These are phyloP conservation scores for Mechanitis messenoides DNA, from an alignment of 2,888 invertebrate species.

Conservation along the genomic window DNA sequence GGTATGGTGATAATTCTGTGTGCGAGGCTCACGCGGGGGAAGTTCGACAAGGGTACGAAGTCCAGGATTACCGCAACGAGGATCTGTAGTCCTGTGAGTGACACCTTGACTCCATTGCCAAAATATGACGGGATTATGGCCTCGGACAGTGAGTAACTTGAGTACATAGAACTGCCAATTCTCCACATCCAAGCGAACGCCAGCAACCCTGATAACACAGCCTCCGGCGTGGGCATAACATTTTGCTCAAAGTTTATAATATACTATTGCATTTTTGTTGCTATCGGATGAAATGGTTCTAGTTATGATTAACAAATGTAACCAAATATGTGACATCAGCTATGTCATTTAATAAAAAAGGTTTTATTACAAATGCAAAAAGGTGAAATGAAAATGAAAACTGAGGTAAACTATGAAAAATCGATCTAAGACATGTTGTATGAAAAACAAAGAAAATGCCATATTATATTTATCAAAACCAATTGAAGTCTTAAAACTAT, in stretches of 20 bases:
- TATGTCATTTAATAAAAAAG: too few species aligned
- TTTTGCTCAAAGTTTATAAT: conserved; percentile 7
- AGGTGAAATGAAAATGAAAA: too few species aligned
- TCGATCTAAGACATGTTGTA: too few species aligned
- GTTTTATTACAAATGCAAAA: too few species aligned
- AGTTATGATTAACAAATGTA: too few species aligned
- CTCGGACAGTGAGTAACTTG: conserved; percentile 40
- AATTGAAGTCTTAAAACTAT: too few species aligned
- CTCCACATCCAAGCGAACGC: conserved; percentile 42
- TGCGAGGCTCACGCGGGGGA: conserved; percentile 42
- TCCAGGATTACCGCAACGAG: conserved; percentile 31
- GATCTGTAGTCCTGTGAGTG: conserved; percentile 34
- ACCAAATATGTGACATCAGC: too few species aligned
- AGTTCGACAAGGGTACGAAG: conserved; percentile 30
- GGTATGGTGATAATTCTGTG: conserved; percentile 43
- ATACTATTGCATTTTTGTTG: conserved; percentile 1
- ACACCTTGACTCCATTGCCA: conserved; percentile 28
- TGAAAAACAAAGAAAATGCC: too few species aligned
- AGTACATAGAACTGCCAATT: conserved; percentile 36
- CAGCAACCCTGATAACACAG: conserved; percentile 31
- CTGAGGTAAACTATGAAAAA: too few species aligned
- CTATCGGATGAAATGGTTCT: too few species aligned
- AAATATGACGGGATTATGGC: conserved; percentile 32
- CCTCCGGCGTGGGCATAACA: conserved; percentile 31
- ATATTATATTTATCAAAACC: too few species aligned